Percentiles rank a stretch among this genome's conserved stretches.
Conservation (phyloP, 1,140 invertebrate genomes). For the Aradophagus sp. region DNA sequence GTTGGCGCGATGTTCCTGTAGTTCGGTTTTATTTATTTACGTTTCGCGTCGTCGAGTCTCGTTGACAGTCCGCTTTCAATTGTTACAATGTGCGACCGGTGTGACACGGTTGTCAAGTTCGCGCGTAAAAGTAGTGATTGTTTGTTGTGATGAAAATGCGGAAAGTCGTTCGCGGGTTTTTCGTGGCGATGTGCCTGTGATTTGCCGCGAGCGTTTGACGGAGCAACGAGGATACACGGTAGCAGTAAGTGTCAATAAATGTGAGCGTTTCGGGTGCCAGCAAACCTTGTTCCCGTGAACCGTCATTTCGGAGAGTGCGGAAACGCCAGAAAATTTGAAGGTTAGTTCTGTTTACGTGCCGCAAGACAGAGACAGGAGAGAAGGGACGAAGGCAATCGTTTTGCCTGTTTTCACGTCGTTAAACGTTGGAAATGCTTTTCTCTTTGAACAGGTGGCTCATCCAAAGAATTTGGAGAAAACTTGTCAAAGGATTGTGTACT, state of each 20-base stretch:
- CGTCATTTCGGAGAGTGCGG: not conserved
- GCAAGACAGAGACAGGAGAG: not conserved
- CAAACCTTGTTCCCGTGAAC: constrained; percentile 1
- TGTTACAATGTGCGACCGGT: constrained; percentile 3
- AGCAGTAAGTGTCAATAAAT: no score
- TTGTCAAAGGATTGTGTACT: constrained; percentile 2
- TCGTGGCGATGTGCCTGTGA: no score
- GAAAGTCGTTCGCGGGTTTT: no score
- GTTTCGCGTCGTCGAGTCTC: constrained; percentile 6
- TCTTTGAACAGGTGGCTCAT: constrained; percentile 4
- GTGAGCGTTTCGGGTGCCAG: no score
- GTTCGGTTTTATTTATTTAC: constrained; percentile 30
- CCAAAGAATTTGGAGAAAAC: no score
- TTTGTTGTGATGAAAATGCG: no score
- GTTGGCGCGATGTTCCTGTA: constrained; percentile 7
- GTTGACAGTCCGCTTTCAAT: constrained; percentile 17
- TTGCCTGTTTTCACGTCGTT: not conserved
- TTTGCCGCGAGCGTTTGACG: no score
- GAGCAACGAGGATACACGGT: no score
- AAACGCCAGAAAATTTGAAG: constrained; percentile 10
- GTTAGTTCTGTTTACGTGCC: constrained; percentile 15
- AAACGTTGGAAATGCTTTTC: not conserved
- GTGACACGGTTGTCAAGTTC: no score
- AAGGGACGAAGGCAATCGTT: no score
- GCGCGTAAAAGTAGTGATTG: no score